A percentile compares a stretch with the other conserved stretches of the same genome.
phyloP scores from a whole-genome alignment of 2,888 invertebrate genomes.

The Antitype chi region DNA sequence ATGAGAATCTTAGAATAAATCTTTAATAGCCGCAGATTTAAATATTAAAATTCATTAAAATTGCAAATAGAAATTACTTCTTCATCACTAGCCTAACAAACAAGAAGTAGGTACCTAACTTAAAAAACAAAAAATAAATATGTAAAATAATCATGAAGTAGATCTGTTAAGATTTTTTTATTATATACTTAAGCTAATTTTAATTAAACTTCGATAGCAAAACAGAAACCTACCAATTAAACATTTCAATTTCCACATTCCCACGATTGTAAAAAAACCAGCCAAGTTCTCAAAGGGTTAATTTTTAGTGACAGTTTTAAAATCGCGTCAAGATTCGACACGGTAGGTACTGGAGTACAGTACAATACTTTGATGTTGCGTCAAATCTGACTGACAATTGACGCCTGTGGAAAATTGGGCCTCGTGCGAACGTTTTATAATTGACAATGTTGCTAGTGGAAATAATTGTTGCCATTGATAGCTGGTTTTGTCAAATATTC shows the following conservation, averaged over 20 bases:
- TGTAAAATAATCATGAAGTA: too few species aligned
- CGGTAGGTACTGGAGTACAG: slow-evolving; percentile 79
- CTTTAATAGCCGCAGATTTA: slow-evolving; percentile 25
- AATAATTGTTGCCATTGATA: slow-evolving; percentile 39
- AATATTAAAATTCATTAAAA: slow-evolving; percentile 37
- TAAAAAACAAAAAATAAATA: not conserved
- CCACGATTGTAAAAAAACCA: slow-evolving; percentile 74
- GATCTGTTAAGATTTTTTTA: too few species aligned
- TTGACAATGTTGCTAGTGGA: slow-evolving; percentile 54
- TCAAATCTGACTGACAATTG: slow-evolving; percentile 86
- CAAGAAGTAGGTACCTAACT: not conserved
- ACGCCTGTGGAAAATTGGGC: slow-evolving; percentile 82
- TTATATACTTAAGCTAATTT: not conserved
- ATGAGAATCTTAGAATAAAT: not conserved
- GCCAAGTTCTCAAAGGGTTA: slow-evolving; percentile 81
- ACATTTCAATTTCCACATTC: slow-evolving; percentile 64
- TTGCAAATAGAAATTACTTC: not conserved
- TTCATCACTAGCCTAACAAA: not conserved
- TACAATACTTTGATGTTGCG: slow-evolving; percentile 80
- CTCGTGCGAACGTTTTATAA: slow-evolving; percentile 84
- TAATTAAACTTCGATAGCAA: not conserved
- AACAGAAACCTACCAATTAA: not conserved
- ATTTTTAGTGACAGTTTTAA: slow-evolving; percentile 86
- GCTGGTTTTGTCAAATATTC: slow-evolving; percentile 39
- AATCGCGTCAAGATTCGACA: slow-evolving; percentile 84